These are phyloP conservation scores for Myotis vivesi DNA, from an alignment of 2,797 vertebrate genomes.

Conservation along the genomic window DNA sequence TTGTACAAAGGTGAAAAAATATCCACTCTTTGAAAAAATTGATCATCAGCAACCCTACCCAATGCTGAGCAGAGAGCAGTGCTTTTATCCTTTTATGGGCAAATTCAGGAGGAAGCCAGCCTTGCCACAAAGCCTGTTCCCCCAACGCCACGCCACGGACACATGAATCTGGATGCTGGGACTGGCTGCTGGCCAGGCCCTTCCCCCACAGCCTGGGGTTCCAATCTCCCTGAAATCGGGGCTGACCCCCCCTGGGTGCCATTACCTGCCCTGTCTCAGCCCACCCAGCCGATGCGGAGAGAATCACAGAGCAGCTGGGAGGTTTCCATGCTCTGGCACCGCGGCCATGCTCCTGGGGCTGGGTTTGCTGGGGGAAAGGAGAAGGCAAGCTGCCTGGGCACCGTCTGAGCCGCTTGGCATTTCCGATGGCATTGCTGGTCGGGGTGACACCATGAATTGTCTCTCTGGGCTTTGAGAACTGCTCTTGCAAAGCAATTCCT, in stretches of 20 bases:
- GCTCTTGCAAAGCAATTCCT: background rate
- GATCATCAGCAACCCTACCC: slow-evolving; percentile 74
- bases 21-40: slow-evolving; percentile 57
- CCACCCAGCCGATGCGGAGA: background rate
- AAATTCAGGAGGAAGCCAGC: slow-evolving; percentile 82
- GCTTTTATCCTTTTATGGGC: slow-evolving; percentile 86
- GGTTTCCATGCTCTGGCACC: background rate
- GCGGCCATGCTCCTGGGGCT: background rate
- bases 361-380: background rate
- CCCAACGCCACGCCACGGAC: background rate
- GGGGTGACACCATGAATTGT: accelerated
- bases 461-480: background rate
- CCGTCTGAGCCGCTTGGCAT: slow-evolving; percentile 32
- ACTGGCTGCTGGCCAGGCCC: slow-evolving; percentile 33
- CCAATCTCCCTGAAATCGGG: background rate
- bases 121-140: slow-evolving; percentile 38
- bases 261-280: slow-evolving; percentile 54
- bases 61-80: slow-evolving; percentile 77
- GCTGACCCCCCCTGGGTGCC: background rate
- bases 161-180: slow-evolving; percentile 59
- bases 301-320: background rate
- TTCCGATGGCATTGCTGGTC: background rate
- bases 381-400: background rate
- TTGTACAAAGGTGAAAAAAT: background rate
- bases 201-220: background rate